phyloP scores from a whole-genome alignment of 2,797 vertebrate species.

The Sebastes variabilis region DNA sequence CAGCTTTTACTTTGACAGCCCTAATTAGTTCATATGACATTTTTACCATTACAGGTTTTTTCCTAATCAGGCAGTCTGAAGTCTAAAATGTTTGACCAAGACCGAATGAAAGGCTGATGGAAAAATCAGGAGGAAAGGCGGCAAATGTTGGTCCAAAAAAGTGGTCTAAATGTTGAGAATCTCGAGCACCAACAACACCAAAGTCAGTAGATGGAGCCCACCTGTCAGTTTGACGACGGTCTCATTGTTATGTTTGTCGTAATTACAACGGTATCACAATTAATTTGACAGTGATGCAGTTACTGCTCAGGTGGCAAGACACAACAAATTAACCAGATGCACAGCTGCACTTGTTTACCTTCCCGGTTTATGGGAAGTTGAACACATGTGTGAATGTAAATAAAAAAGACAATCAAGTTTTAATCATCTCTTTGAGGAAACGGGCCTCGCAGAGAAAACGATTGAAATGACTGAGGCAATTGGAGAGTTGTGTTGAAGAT shows the following conservation, averaged over 20 bases:
- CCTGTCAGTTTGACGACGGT: not conserved
- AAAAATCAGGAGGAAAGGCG: not conserved
- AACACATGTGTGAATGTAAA: not conserved
- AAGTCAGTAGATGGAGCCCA: not conserved
- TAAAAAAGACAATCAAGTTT: not conserved
- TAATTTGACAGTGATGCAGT: slow-evolving; percentile 7
- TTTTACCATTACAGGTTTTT: not conserved
- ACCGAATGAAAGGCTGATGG: not conserved
- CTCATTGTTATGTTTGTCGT: not conserved
- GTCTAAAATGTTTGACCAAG: not conserved
- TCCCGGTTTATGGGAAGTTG: not conserved
- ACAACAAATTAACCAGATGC: not conserved
- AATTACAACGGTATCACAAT: slow-evolving; percentile 1
- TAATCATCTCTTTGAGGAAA: not conserved
- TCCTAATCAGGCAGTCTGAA: too few relatives aligned
- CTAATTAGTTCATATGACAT: not conserved
- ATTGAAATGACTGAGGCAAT: not conserved
- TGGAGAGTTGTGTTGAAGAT: not conserved
- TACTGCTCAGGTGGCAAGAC: not conserved
- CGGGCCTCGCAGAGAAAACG: not conserved
- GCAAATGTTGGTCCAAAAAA: not conserved
- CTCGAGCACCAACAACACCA: not conserved
- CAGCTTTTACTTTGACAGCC: too few relatives aligned
- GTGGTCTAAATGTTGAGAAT: not conserved
- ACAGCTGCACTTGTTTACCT: not conserved